A percentile compares a stretch with the other conserved stretches of the same genome.
Evolutionary conservation across 2,113 vertebrate genomes (phyloP).

Genomic region (Malurus cyaneus): DNA sequence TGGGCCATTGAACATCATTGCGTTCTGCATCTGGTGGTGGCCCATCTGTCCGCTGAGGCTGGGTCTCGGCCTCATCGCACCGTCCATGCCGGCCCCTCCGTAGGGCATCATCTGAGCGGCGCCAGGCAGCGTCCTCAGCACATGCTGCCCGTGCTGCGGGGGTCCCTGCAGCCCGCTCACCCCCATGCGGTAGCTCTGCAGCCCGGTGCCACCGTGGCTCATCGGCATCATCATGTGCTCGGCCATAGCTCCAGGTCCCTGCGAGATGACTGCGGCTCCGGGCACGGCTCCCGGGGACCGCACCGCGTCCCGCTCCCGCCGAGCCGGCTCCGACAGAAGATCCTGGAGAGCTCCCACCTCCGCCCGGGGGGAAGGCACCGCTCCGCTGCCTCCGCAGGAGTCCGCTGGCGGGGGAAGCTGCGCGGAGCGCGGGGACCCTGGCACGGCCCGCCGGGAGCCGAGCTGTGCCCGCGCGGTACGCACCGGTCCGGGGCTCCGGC

Average conservation of each 20-base stretch:
- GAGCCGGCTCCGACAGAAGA: background rate
- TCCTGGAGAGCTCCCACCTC: background rate
- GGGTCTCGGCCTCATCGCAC: constrained; percentile 78
- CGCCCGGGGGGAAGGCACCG: background rate
- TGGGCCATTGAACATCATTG: constrained; percentile 80
- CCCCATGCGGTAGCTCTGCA: constrained; percentile 87
- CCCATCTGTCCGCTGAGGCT: constrained; percentile 74
- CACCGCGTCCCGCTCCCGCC: background rate
- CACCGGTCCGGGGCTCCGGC: background rate
- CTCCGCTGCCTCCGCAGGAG: background rate
- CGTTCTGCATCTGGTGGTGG: constrained; percentile 76
- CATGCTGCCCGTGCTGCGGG: constrained; percentile 82
- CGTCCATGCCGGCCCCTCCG: constrained; percentile 81
- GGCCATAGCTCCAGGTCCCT: constrained; percentile 75
- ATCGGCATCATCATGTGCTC: constrained; percentile 95
- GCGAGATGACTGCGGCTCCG: background rate
- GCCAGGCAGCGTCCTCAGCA: constrained; percentile 77
- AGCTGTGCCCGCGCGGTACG: background rate
- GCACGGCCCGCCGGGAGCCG: background rate
- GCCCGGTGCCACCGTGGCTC: constrained; percentile 83
- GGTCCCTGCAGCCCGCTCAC: constrained; percentile 79
- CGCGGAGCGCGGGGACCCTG: background rate
- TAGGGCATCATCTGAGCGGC: constrained; percentile 87
- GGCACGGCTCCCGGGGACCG: background rate
- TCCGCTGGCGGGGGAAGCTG: background rate